A percentile compares a stretch with the other conserved stretches of the same genome.
phyloP scores from a whole-genome alignment of 2,888 invertebrate species.

The Aspidapion aeneum region DNA sequence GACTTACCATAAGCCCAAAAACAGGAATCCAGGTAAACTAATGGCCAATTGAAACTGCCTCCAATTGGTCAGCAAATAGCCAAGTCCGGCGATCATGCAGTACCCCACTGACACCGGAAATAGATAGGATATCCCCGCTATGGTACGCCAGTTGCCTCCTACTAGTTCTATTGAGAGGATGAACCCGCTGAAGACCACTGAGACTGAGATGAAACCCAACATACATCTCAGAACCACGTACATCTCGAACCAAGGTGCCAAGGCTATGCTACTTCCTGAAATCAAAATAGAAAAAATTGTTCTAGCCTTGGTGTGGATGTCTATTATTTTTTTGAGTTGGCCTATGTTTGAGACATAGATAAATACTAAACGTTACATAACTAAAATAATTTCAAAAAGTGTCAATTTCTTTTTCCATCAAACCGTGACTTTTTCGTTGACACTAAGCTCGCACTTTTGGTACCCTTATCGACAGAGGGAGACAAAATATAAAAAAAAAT shows the following conservation, averaged over 20 bases:
- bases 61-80: constrained; percentile 69
- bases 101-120: constrained; percentile 77
- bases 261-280: constrained; percentile 55
- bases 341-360: too few relatives aligned
- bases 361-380: too few relatives aligned
- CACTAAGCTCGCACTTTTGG: too few relatives aligned
- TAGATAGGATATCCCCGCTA: constrained; percentile 76
- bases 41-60: constrained; percentile 68
- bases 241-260: constrained; percentile 66
- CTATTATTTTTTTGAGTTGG: too few relatives aligned
- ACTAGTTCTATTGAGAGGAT: constrained; percentile 76
- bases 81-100: constrained; percentile 68
- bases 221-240: constrained; percentile 67
- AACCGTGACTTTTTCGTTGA: too few relatives aligned
- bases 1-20: constrained; percentile 65
- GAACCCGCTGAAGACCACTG: constrained; percentile 77
- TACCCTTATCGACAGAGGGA: too few relatives aligned
- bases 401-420: neutral
- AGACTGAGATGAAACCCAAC: constrained; percentile 75
- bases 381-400: too few relatives aligned
- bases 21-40: constrained; percentile 67
- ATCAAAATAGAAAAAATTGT: constrained; percentile 15
- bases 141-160: constrained; percentile 75
- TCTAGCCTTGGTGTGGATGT: too few relatives aligned
- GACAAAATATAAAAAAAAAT: too few relatives aligned